Evolutionary conservation across 2,797 vertebrate species (phyloP), one percentile per base, ranked within the genome.

Genomic region (Erethizon dorsatum): DNA sequence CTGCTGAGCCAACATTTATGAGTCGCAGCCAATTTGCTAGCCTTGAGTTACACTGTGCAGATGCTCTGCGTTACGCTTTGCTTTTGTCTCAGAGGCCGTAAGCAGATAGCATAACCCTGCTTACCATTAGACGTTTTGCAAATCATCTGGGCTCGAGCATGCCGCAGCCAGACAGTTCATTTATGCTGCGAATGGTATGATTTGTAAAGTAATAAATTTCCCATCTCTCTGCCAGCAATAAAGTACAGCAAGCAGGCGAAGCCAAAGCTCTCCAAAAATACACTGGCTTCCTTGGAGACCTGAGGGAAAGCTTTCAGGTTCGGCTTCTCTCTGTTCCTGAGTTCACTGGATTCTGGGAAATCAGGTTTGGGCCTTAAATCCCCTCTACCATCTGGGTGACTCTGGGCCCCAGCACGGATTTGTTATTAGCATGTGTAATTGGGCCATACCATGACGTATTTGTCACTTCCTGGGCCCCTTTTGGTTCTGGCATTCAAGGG

Each of bases 121-220:
- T 97, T 92, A 97, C 95, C 97, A 96, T 90, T 98, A 96, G 97
- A 89, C 96, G 69, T 96, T 97, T 96, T 77, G 82, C 94, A 97
- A 98, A 98, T 98, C 97, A 95, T 98, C 95, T 95, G 84, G 96
- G 93, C 69, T 94, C n/a, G 93, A 98, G 97, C 96, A 97, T 65
- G 65, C 98, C 22, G 94, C 95, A 96, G 59, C 84, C 97, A 98
- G 98, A 97, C 97, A 98, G 98, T 98, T 98, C 98, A 97, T 98
- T 98, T 98, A 97, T 95, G 92, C 97, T 0, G 2, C 50, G 97
- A 98, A 93, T 80, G 96, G 97, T 95, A 98, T 97, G 98, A 98
- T 97, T 98, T 93, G 97, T 97, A 98, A 98, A 98, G 98, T 96
- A 98, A 99, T 97, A 98, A 98, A 98, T 98, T 98, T 98, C 96